These are phyloP conservation scores for Luscinia luscinia DNA, from an alignment of 2,797 vertebrate genomes.

Conservation along the genomic window DNA sequence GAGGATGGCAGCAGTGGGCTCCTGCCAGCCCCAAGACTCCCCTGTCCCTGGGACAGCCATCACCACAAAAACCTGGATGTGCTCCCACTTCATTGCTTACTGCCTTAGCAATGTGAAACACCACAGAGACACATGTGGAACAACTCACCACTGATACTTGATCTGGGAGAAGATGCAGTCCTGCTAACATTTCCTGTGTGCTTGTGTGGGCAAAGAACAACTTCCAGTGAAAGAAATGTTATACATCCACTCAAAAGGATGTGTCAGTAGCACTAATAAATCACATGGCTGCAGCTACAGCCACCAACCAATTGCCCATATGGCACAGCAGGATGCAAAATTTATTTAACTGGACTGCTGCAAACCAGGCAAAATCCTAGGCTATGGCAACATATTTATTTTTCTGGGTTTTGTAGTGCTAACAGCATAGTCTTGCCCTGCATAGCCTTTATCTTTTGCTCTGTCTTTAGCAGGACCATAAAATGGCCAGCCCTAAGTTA, in stretches of 20 bases:
- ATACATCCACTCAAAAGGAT: not conserved
- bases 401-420: not conserved
- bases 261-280: not conserved
- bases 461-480: not conserved
- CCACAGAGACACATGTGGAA: not conserved
- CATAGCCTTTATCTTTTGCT: not conserved
- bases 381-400: not conserved
- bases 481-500: not conserved
- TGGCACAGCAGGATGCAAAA: not conserved
- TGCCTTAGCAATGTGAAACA: not conserved
- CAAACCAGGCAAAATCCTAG: not conserved
- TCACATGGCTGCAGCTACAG: not conserved
- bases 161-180: not conserved
- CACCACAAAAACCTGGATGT: fast-evolving
- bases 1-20: not conserved
- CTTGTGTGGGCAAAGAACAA: not conserved
- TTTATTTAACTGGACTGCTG: not conserved
- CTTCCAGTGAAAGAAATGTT: not conserved
- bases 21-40: not conserved
- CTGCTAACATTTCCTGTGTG: not conserved
- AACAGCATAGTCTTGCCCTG: not conserved
- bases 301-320: not conserved
- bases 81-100: not conserved
- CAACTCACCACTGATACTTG: not conserved
- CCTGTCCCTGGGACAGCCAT: not conserved